phyloP scores from a whole-genome alignment of 2,888 invertebrate species.

The Sipha maydis region DNA sequence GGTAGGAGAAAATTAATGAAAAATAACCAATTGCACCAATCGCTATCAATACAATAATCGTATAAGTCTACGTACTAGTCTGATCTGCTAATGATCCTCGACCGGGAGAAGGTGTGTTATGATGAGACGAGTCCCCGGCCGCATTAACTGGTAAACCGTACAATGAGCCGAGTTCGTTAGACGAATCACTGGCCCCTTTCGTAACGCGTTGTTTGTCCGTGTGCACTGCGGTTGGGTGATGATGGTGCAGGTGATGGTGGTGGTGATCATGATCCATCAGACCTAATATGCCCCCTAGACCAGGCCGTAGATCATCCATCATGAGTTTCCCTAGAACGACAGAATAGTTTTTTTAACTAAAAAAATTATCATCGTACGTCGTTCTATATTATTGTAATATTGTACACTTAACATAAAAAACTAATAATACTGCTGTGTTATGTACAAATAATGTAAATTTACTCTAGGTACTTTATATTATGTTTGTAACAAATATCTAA shows the following conservation, averaged over 20 bases:
- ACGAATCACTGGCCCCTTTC: conserved; percentile 63
- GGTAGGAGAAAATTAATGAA: too few species aligned
- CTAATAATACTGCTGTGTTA: too few species aligned
- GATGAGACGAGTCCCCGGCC: conserved; percentile 62
- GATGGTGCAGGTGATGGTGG: conserved; percentile 69
- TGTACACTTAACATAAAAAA: too few species aligned
- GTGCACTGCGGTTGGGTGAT: conserved; percentile 62
- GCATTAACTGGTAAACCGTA: conserved; percentile 70
- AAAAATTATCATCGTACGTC: not conserved
- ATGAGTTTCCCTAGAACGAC: conserved; percentile 66
- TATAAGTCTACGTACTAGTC: conserved; percentile 59
- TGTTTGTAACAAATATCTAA: too few species aligned
- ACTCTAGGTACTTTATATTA: too few species aligned
- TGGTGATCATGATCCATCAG: conserved; percentile 81
- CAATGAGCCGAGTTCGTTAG: conserved; percentile 81
- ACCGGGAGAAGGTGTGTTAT: conserved; percentile 63
- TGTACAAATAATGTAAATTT: too few species aligned
- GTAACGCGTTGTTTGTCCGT: conserved; percentile 64
- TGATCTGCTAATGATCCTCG: conserved; percentile 64
- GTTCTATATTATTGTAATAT: too few species aligned
- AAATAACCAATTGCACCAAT: too few species aligned
- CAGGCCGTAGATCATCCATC: conserved; percentile 88
- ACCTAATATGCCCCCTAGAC: conserved; percentile 78
- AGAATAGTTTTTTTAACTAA: not conserved
- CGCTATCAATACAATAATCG: not conserved